A percentile compares a stretch with the other conserved stretches of the same genome.
These are phyloP conservation scores for Oryzias woworae DNA, from an alignment of 2,113 vertebrate species.

Conservation along the genomic window DNA sequence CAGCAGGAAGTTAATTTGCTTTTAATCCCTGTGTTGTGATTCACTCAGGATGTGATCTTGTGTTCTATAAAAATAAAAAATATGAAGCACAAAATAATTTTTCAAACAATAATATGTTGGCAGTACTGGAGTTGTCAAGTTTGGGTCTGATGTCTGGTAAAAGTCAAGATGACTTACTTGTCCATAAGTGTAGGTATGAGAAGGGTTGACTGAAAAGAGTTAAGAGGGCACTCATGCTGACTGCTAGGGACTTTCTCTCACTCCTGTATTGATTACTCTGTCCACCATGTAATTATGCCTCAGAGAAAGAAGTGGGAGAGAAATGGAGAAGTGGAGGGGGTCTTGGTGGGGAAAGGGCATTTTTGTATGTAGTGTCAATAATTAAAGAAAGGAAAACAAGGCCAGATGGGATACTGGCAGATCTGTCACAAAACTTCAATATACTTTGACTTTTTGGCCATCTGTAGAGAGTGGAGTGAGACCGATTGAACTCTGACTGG, in stretches of 20 bases:
- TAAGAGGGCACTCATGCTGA: conserved; percentile 58
- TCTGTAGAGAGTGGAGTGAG: conserved; percentile 16
- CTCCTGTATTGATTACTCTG: conserved; percentile 72
- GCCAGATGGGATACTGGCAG: conserved; percentile 39
- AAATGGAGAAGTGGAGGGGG: conserved; percentile 43
- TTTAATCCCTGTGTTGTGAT: too few species aligned
- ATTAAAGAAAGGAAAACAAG: conserved; percentile 61
- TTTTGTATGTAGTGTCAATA: conserved; percentile 67
- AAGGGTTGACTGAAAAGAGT: conserved; percentile 42
- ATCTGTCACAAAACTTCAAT: conserved; percentile 46
- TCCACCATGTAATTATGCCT: conserved; percentile 75
- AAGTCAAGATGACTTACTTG: conserved; percentile 64
- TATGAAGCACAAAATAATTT: conserved; percentile 53
- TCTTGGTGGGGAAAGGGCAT: conserved; percentile 47
- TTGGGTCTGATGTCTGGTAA: conserved; percentile 56
- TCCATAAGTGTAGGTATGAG: conserved; percentile 55
- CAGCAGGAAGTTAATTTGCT: too few species aligned
- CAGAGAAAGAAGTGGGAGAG: conserved; percentile 58
- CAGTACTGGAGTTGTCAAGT: conserved; percentile 28
- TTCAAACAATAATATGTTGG: conserved; percentile 9
- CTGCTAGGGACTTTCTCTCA: conserved; percentile 70
- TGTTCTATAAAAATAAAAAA: conserved; percentile 5
- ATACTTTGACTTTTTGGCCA: conserved; percentile 25
- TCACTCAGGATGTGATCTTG: background rate
- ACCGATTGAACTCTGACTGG: conserved; percentile 27